Percentiles rank a stretch among this genome's conserved stretches.
These are phyloP conservation scores for Hemicentrotus pulcherrimus DNA, from an alignment of 35 echinoderm and acorn worm species.

Conservation along the genomic window DNA sequence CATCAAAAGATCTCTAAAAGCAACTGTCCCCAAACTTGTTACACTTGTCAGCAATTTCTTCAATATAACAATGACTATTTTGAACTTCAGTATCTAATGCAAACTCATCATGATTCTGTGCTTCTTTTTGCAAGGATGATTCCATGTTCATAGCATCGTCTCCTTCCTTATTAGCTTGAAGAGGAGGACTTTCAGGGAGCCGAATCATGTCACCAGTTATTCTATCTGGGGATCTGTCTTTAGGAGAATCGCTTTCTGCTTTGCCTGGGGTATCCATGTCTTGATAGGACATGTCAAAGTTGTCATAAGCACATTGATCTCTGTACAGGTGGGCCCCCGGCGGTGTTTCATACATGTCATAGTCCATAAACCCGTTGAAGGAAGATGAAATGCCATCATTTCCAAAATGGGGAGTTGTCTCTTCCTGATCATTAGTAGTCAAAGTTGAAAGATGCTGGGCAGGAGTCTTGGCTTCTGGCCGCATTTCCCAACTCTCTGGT, in stretches of 20 bases:
- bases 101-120: background rate
- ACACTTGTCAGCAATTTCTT: background rate
- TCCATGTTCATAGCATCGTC: background rate
- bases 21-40: background rate
- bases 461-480: background rate
- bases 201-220: background rate
- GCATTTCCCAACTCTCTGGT: slow-evolving; percentile 41
- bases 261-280: background rate
- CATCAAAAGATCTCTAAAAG: background rate
- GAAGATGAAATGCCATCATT: background rate
- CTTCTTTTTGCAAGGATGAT: background rate
- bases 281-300: background rate
- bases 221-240: background rate
- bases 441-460: background rate
- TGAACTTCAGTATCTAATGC: background rate
- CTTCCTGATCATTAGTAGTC: background rate
- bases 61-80: background rate
- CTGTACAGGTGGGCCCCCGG: background rate
- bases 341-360: slow-evolving; percentile 30
- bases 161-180: background rate
- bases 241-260: background rate
- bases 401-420: background rate
- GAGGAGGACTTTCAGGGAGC: background rate
- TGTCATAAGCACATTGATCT: slow-evolving; percentile 10
- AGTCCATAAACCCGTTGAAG: background rate